These are phyloP conservation scores for Glareola pratincola DNA, from an alignment of 2,113 vertebrate genomes.

Conservation along the genomic window DNA sequence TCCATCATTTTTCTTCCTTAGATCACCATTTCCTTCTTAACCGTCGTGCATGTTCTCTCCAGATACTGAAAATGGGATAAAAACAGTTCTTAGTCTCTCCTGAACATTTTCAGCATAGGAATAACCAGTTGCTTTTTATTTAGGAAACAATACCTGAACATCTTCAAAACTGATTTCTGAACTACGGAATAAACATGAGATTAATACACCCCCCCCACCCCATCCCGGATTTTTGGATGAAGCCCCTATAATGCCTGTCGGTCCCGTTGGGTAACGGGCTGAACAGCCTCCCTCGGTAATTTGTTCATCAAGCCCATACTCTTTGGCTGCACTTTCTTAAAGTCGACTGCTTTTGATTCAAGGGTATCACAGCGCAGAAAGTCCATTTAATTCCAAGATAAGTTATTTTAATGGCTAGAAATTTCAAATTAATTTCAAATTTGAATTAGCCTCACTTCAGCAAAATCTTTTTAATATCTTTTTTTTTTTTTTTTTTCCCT, in stretches of 20 bases:
- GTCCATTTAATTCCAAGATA: neutral
- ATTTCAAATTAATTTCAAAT: neutral
- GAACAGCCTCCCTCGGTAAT: neutral
- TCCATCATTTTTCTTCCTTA: neutral
- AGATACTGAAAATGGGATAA: neutral
- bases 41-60: neutral
- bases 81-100: neutral
- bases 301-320: neutral
- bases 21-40: neutral
- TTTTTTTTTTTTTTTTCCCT: neutral
- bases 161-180: neutral
- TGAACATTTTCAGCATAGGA: neutral
- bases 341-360: neutral
- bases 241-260: neutral
- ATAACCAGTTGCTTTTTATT: neutral
- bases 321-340: neutral
- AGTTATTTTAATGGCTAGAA: neutral
- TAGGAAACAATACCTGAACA: neutral
- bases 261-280: neutral
- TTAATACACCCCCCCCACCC: neutral
- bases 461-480: conserved; percentile 26
- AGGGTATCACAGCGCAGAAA: neutral
- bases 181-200: neutral
- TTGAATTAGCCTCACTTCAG: conserved; percentile 32
- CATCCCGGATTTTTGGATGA: neutral